Evolutionary conservation across 2,797 vertebrate species (phyloP).

Genomic region (Sebastes wilsoni): DNA sequence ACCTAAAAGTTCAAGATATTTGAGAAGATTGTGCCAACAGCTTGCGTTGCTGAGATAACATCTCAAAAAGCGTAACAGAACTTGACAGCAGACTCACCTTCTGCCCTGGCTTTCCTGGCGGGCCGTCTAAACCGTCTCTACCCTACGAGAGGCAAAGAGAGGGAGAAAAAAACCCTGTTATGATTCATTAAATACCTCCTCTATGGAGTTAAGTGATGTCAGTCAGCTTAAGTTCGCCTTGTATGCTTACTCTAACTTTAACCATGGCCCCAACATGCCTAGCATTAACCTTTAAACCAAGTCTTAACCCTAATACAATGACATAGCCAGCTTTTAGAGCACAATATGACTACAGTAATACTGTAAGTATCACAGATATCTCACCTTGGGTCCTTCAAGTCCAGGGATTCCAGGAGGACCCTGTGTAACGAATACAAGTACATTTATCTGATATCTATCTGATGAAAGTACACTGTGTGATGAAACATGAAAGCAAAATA

Average conservation of each 20-base stretch:
- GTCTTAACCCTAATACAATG: rapidly evolving
- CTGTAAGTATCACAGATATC: not conserved
- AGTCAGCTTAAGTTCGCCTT: not conserved
- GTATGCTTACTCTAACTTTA: not conserved
- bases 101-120: constrained; percentile 53
- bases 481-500: not conserved
- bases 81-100: constrained; percentile 58
- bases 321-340: not conserved
- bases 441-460: not conserved
- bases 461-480: not conserved
- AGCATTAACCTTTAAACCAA: not conserved
- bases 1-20: not conserved
- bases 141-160: constrained; percentile 52
- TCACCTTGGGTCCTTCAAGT: constrained; percentile 80
- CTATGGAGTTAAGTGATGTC: no score
- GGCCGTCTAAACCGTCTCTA: constrained; percentile 54
- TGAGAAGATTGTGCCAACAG: constrained; percentile 8
- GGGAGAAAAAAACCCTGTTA: not conserved
- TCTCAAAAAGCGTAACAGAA: not conserved
- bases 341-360: not conserved
- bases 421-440: constrained; percentile 41
- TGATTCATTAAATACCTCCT: not conserved
- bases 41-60: not conserved
- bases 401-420: constrained; percentile 78
- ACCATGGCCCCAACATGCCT: not conserved